These are phyloP conservation scores for Macrocentrus cingulum DNA, from an alignment of 1,140 invertebrate genomes.

Conservation along the genomic window DNA sequence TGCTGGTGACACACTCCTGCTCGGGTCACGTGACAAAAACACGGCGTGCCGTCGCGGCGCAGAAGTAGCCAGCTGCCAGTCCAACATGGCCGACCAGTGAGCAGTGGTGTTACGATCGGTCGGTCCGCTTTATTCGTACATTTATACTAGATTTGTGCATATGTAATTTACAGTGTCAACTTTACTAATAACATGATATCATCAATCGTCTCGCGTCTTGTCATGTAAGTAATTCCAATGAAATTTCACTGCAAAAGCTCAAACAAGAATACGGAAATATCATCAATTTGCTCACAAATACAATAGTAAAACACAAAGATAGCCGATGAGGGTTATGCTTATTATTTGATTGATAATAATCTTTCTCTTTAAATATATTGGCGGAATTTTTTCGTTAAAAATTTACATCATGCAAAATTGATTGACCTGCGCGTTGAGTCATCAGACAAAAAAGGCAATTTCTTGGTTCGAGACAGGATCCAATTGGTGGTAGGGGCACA, in stretches of 20 bases:
- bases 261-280: background rate
- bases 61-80: slow-evolving; percentile 46
- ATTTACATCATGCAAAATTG: too few relatives aligned
- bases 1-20: background rate
- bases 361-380: too few relatives aligned
- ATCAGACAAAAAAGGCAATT: too few relatives aligned
- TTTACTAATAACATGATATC: slow-evolving; percentile 67
- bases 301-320: too few relatives aligned
- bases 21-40: slow-evolving; percentile 56
- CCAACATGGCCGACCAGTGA: slow-evolving; percentile 55
- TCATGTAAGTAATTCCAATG: slow-evolving; percentile 68
- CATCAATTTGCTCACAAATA: background rate
- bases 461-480: too few relatives aligned
- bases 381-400: too few relatives aligned
- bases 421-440: too few relatives aligned
- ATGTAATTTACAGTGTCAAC: slow-evolving; percentile 26
- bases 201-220: slow-evolving; percentile 70
- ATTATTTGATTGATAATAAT: too few relatives aligned
- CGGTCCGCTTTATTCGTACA: slow-evolving; percentile 40
- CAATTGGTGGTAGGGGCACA: too few relatives aligned
- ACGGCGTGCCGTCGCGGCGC: slow-evolving; percentile 45
- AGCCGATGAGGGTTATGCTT: too few relatives aligned
- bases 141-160: slow-evolving; percentile 37
- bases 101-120: slow-evolving; percentile 43
- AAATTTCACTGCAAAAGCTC: background rate